These are phyloP conservation scores for Copsychus sechellarum DNA, from an alignment of 2,113 vertebrate species.

Conservation along the genomic window DNA sequence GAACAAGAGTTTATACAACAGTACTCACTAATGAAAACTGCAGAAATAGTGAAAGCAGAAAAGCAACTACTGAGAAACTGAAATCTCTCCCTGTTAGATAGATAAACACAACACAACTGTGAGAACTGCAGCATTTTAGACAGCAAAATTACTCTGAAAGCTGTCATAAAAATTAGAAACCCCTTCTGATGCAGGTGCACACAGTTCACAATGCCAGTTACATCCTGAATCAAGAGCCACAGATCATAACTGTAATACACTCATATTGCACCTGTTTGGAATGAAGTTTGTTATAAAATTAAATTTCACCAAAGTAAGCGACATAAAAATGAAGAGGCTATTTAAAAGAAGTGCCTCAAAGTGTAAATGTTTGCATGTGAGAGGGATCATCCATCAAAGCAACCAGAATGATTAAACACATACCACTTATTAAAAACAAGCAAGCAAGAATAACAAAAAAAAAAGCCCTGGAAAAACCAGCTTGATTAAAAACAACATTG, in stretches of 20 bases:
- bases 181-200: not conserved
- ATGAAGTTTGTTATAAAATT: not conserved
- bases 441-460: not conserved
- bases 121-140: not conserved
- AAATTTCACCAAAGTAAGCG: not conserved
- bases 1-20: not conserved
- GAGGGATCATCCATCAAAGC: not conserved
- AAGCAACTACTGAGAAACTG: not conserved
- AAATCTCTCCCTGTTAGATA: not conserved
- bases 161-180: not conserved
- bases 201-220: not conserved
- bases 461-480: not conserved
- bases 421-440: not conserved
- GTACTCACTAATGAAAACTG: not conserved
- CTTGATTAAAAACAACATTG: not conserved
- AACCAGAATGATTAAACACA: not conserved
- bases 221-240: not conserved
- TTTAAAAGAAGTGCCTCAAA: not conserved
- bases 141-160: not conserved
- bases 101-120: not conserved
- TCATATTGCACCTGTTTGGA: not conserved
- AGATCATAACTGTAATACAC: not conserved
- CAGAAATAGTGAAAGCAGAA: not conserved
- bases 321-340: not conserved
- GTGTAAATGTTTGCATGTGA: accelerated